Evolutionary conservation across 2,888 invertebrate species (phyloP).

Genomic region (Chesias legatella): DNA sequence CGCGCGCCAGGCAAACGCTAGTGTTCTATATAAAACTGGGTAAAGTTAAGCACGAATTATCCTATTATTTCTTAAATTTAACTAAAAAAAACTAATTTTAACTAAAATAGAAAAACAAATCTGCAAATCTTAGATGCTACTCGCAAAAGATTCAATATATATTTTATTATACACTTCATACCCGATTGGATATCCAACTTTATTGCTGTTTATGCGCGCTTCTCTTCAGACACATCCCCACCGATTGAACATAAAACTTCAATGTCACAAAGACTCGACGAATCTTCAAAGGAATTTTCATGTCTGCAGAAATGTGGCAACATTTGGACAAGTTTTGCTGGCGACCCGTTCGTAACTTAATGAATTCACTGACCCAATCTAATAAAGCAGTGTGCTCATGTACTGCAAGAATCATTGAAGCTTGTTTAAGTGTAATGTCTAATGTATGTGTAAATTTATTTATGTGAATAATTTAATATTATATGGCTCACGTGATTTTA

Average conservation of each 20-base stretch:
- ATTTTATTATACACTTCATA: conserved; percentile 24
- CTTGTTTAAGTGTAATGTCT: no score
- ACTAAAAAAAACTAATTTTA: no score
- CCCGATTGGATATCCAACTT: conserved; percentile 24
- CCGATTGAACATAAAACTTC: conserved; percentile 55
- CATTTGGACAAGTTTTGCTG: conserved; percentile 47
- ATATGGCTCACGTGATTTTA: no score
- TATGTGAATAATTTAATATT: no score
- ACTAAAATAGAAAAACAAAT: conserved; percentile 11
- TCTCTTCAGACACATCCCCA: conserved; percentile 45
- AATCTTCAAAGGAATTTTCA: conserved; percentile 46
- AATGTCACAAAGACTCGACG: conserved; percentile 47
- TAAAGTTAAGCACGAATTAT: no score
- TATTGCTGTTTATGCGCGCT: conserved; percentile 41
- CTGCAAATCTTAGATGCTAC: conserved; percentile 6
- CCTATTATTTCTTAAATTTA: no score
- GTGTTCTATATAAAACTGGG: no score
- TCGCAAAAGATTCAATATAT: conserved; percentile 20
- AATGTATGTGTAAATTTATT: no score
- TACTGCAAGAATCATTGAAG: conserved; percentile 36
- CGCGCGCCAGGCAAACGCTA: no score
- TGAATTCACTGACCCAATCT: conserved; percentile 42
- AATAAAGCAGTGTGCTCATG: conserved; percentile 39
- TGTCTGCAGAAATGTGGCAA: conserved; percentile 47
- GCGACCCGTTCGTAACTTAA: conserved; percentile 42